Evolutionary conservation across 2,888 invertebrate genomes (phyloP).

Genomic region (Dexiosoma caninum): DNA sequence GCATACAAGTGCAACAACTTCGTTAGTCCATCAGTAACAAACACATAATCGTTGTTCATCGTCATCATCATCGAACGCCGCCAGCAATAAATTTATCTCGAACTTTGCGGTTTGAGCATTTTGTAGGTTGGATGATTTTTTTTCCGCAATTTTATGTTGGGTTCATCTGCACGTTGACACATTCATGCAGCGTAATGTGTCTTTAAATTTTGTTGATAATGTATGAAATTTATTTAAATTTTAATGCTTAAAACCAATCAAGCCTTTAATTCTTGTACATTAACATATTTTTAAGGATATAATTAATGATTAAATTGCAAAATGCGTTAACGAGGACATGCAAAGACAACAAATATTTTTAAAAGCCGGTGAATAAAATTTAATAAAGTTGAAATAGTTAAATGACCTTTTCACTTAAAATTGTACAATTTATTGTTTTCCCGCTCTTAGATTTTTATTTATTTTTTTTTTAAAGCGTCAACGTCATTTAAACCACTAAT

Average conservation of each 20-base stretch:
- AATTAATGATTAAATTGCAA: neutral
- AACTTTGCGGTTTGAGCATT: constrained; percentile 40
- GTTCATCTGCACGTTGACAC: constrained; percentile 15
- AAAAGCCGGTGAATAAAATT: too few relatives aligned
- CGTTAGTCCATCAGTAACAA: too few relatives aligned
- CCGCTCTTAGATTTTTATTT: too few relatives aligned
- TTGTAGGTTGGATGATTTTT: constrained; percentile 26
- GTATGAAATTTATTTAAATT: neutral
- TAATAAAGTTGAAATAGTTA: too few relatives aligned
- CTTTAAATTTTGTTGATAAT: constrained; percentile 2
- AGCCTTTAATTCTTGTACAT: constrained; percentile 36
- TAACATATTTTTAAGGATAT: neutral
- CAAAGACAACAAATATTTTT: too few relatives aligned
- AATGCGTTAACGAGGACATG: too few relatives aligned
- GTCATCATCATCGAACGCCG: constrained; percentile 11
- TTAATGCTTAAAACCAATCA: constrained; percentile 4
- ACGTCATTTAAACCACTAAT: too few relatives aligned
- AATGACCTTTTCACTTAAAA: too few relatives aligned
- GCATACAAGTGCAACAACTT: neutral
- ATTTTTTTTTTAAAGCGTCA: too few relatives aligned
- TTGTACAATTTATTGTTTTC: neutral
- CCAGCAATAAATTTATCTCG: constrained; percentile 57
- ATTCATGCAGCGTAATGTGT: constrained; percentile 18
- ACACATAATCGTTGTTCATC: neutral
- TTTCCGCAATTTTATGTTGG: neutral